Conservation (phyloP, 2,888 invertebrate species). For the Hypercompe scribonia region DNA sequence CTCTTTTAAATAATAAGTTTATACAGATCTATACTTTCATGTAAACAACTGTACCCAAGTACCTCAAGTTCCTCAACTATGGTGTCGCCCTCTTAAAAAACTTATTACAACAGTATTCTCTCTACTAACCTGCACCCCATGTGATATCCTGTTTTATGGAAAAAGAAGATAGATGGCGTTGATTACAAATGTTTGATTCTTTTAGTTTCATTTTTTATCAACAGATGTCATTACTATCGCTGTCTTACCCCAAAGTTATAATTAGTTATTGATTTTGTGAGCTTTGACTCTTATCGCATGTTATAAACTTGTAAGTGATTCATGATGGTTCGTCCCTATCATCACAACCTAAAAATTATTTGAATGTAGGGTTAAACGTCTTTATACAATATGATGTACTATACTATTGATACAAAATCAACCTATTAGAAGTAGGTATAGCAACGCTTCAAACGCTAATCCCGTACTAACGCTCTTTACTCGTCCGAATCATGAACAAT, state of each 20-base stretch:
- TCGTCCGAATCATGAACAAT: slow-evolving; percentile 17
- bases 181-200: slow-evolving; percentile 11
- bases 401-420: neutral
- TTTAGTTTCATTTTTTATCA: slow-evolving; percentile 2
- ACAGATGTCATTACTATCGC: slow-evolving; percentile 38
- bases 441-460: neutral
- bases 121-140: slow-evolving; percentile 23
- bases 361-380: neutral
- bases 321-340: neutral
- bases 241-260: slow-evolving; percentile 10
- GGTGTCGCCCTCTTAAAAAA: slow-evolving; percentile 37
- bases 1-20: slow-evolving; percentile 31
- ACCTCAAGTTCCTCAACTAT: slow-evolving; percentile 10
- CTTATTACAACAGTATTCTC: slow-evolving; percentile 13
- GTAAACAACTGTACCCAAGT: slow-evolving; percentile 21
- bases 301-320: neutral
- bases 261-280: slow-evolving; percentile 17
- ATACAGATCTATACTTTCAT: slow-evolving; percentile 13
- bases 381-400: neutral
- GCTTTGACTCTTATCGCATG: neutral
- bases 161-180: slow-evolving; percentile 44
- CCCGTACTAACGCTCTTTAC: slow-evolving; percentile 3
- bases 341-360: neutral
- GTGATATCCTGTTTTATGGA: slow-evolving; percentile 12
- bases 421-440: neutral